Base-by-base conservation (phyloP, 1,140 invertebrate genomes). In the Akabosia matsudoensis region DNA sequence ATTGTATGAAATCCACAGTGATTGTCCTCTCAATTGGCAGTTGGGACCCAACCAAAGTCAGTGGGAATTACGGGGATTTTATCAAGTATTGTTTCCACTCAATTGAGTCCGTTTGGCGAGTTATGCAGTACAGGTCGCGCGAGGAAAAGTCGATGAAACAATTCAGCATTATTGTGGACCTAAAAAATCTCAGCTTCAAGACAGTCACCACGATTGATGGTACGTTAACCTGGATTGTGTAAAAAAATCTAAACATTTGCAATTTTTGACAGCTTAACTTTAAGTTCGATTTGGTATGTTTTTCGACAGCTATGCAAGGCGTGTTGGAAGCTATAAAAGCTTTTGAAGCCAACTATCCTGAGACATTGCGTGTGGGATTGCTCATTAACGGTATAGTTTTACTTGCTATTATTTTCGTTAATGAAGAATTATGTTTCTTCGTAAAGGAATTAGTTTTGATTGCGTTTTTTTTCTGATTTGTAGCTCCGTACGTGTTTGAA, bases 321-420 rank as follows among this genome's bases (percentile, higher is more conserved):
- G 28, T 67, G 28, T 30, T 67, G 24, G 61, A 67, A 67, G 61
- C 4, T 28, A 30, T 67, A 10, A 67, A 67, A 31, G 61, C 24
- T 16, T 72, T 72, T 72, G 70, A 72, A 51, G 70, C 70, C 37
- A 72, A 72, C 33, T 72, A 72, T 37, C 70, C 70, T 3, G 70
- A 72, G 22, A 45, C 70, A 4, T 22, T 72, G 4, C 33, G 33
- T 4, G 2, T 72, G 10, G 34, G 31, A 4, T 14, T 28, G 28
- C 24, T 31, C 22, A 30, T 30, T 31, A 67, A 30, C 31, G 61
- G 14, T n/a, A 22, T 16, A 22, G 4, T 14, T n/a, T n/a, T 51
- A 51, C n/a, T 51, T 51, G 45, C n/a, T n/a, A 61, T 24, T 14
- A 24, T 24, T 22, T 22, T 24, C 13, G 24, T n/a, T 61, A 61